Percentiles rank a stretch among this genome's conserved stretches.
These are phyloP conservation scores for Harpagus bidentatus DNA, from an alignment of 2,113 vertebrate genomes.

Conservation along the genomic window DNA sequence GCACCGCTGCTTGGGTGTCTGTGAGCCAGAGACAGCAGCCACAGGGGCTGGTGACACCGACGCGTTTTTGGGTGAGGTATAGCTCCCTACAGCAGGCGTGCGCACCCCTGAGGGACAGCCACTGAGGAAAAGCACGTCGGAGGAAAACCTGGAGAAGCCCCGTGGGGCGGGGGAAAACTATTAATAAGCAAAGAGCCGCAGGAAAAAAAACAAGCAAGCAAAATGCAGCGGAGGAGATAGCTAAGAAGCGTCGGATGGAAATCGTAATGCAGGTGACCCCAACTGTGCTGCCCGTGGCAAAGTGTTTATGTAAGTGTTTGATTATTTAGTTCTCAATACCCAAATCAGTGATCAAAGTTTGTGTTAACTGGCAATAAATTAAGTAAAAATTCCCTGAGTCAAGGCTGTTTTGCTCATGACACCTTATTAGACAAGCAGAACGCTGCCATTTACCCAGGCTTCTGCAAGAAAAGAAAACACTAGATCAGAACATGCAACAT, in stretches of 20 bases:
- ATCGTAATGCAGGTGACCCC: background rate
- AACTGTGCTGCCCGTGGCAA: fast-evolving
- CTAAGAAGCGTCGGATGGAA: background rate
- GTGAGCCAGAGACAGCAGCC: background rate
- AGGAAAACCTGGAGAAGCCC: background rate
- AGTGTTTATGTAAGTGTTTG: background rate
- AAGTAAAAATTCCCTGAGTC: background rate
- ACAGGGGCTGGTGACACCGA: background rate
- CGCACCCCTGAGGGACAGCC: background rate
- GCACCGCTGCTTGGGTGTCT: background rate
- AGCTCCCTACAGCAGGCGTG: fast-evolving
- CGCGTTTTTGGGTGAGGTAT: background rate
- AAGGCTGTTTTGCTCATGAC: background rate
- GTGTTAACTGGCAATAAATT: background rate
- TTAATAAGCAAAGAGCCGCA: background rate
- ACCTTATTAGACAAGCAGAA: background rate
- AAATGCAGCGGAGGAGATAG: background rate
- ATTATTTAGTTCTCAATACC: background rate
- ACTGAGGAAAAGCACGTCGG: background rate
- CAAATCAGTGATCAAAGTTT: background rate
- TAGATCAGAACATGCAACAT: background rate
- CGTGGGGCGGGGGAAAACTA: background rate
- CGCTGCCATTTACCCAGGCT: background rate
- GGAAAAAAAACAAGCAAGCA: fast-evolving
- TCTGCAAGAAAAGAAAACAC: background rate